These are phyloP conservation scores for Sphaerophoria taeniata DNA, from an alignment of 2,888 invertebrate species.

Conservation along the genomic window DNA sequence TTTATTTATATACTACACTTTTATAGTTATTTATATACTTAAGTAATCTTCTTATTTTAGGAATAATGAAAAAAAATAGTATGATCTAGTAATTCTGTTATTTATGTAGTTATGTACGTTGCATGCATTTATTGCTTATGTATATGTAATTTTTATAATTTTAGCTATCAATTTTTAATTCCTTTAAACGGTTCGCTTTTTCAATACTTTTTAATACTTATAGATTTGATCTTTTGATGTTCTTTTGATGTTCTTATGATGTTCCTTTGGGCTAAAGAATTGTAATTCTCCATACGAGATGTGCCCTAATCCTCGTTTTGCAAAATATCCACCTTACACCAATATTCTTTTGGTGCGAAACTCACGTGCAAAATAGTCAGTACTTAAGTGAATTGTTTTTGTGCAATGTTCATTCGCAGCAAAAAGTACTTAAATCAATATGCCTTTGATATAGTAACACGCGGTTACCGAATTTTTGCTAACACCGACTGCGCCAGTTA, in stretches of 20 bases:
- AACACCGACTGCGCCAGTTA: conserved; percentile 17
- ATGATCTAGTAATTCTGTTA: no score
- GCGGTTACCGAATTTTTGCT: background rate
- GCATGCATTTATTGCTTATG: no score
- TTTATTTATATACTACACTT: no score
- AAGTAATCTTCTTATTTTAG: background rate
- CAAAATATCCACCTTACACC: background rate
- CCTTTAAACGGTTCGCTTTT: no score
- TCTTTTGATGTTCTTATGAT: background rate
- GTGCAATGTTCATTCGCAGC: background rate
- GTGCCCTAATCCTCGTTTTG: conserved; percentile 3
- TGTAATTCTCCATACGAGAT: no score
- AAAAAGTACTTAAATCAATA: no score
- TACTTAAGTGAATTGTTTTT: background rate
- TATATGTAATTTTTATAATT: background rate
- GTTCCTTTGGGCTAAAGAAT: background rate
- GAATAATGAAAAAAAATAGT: background rate
- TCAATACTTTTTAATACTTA: background rate
- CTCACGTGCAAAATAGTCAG: background rate
- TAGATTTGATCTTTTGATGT: background rate
- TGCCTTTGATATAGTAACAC: background rate
- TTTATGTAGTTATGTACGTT: no score
- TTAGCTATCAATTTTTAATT: no score
- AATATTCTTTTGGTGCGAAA: conserved; percentile 1
- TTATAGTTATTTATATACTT: background rate